Conservation (phyloP, 2,113 vertebrate species). For the Osmerus mordax region DNA sequence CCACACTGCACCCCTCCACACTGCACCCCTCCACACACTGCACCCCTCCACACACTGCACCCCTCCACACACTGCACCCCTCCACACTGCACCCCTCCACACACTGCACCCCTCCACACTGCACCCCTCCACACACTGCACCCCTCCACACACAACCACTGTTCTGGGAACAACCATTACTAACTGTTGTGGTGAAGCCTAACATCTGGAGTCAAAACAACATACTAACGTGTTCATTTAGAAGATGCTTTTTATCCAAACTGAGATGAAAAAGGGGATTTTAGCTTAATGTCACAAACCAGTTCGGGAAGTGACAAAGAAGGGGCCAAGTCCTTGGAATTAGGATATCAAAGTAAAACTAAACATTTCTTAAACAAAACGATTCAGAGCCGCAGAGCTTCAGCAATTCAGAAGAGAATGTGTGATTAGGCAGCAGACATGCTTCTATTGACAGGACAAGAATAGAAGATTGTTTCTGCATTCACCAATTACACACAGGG, state of each 20-base stretch:
- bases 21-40: slow-evolving; percentile 12
- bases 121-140: slow-evolving; percentile 8
- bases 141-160: slow-evolving; percentile 13
- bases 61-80: slow-evolving; percentile 13
- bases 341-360: no score
- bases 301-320: no score
- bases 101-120: slow-evolving; percentile 2
- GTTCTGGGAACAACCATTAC: not conserved
- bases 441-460: slow-evolving; percentile 63
- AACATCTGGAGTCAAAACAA: no score
- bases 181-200: not conserved
- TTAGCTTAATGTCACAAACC: no score
- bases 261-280: no score
- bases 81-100: no score
- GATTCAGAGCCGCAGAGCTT: slow-evolving; percentile 10
- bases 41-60: no score
- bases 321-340: no score
- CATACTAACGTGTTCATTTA: no score
- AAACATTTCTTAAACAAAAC: no score
- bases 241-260: no score
- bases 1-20: slow-evolving; percentile 13
- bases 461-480: slow-evolving; percentile 58
- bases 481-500: not conserved
- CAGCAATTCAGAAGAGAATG: slow-evolving; percentile 47
- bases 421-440: slow-evolving; percentile 64